phyloP scores from a whole-genome alignment of 2,113 vertebrate species.

The Chlorodrepanis virens region DNA sequence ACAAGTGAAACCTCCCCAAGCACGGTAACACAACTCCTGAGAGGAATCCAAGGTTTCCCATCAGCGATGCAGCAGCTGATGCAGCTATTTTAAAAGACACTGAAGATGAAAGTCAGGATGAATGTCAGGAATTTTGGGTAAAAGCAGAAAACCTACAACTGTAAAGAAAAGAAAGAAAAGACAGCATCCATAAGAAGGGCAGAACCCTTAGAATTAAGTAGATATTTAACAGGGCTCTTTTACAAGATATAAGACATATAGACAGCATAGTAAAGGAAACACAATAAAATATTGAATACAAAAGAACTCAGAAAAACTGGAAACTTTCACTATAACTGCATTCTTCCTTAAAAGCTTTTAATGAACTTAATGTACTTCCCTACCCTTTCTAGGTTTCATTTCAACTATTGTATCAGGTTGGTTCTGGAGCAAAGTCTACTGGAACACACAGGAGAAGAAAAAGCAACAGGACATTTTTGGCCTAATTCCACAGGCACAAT shows the following conservation, averaged over 20 bases:
- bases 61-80: fast-evolving
- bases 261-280: not conserved
- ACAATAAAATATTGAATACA: not conserved
- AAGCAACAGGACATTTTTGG: not conserved
- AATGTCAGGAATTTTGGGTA: not conserved
- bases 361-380: not conserved
- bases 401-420: not conserved
- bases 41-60: not conserved
- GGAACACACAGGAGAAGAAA: not conserved
- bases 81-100: not conserved
- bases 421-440: not conserved
- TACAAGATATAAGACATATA: not conserved
- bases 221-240: not conserved
- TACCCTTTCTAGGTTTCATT: not conserved
- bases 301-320: not conserved
- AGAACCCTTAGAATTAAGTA: not conserved
- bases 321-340: not conserved
- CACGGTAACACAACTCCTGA: not conserved
- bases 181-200: not conserved
- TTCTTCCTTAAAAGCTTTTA: not conserved
- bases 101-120: not conserved
- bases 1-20: not conserved
- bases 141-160: not conserved
- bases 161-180: not conserved
- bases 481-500: not conserved